phyloP scores from a whole-genome alignment of 1,140 invertebrate species.

The Hylaeus volcanicus region DNA sequence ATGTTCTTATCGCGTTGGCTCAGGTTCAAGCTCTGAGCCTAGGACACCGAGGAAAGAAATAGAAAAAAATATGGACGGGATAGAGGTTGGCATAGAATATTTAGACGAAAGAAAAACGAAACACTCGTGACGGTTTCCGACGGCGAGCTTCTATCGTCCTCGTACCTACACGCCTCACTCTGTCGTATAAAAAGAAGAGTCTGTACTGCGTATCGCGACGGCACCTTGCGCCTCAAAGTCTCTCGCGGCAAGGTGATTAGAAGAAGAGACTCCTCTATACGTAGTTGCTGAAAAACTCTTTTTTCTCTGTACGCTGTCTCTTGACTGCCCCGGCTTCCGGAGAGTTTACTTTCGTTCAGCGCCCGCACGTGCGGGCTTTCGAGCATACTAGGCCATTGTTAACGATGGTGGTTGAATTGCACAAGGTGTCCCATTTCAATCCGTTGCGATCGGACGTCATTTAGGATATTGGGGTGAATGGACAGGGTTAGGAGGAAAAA shows the following conservation, averaged over 20 bases:
- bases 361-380: constrained; percentile 16
- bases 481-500: too few relatives aligned
- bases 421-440: background rate
- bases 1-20: constrained; percentile 8
- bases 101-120: background rate
- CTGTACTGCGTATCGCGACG: constrained; percentile 22
- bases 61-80: too few relatives aligned
- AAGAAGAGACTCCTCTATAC: constrained; percentile 10
- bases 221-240: constrained; percentile 25
- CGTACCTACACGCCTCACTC: constrained; percentile 30
- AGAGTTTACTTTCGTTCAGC: constrained; percentile 3
- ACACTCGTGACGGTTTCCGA: constrained; percentile 31
- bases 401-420: background rate
- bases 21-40: too few relatives aligned
- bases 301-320: constrained; percentile 10
- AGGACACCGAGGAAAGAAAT: background rate
- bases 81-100: background rate
- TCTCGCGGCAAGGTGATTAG: constrained; percentile 17
- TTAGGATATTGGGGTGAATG: too few relatives aligned
- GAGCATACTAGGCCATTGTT: constrained; percentile 9
- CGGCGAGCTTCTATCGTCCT: constrained; percentile 34
- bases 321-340: constrained; percentile 16
- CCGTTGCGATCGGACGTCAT: background rate
- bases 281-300: constrained; percentile 10
- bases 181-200: constrained; percentile 26